Evolutionary conservation across 2,888 invertebrate genomes (phyloP).

Genomic region (Cylloceria caligata): DNA sequence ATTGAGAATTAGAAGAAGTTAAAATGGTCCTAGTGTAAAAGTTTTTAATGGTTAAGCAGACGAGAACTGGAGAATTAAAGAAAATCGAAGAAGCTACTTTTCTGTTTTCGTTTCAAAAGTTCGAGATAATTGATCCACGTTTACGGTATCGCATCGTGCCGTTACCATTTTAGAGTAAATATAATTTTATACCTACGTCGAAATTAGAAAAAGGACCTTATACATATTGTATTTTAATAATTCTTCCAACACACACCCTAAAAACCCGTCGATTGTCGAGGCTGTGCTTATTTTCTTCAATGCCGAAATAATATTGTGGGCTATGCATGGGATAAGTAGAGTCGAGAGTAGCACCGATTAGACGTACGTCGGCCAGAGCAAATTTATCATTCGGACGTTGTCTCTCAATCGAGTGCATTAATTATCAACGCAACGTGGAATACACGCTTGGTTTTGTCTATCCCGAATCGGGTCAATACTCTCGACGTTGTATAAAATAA

Average conservation of each 20-base stretch:
- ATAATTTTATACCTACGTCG: slow-evolving; percentile 75
- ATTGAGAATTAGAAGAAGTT: slow-evolving; percentile 25
- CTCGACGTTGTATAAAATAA: slow-evolving; percentile 39
- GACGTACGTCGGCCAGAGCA: slow-evolving; percentile 42
- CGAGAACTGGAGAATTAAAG: slow-evolving; percentile 5
- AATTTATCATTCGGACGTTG: slow-evolving; percentile 3
- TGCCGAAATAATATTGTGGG: slow-evolving; percentile 9
- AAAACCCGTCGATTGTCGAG: slow-evolving; percentile 76
- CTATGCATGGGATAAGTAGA: background rate
- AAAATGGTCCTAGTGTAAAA: slow-evolving; percentile 36
- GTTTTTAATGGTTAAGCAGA: slow-evolving; percentile 9
- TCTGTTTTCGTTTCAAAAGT: slow-evolving; percentile 8
- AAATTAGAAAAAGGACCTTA: slow-evolving; percentile 58
- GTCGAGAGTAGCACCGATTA: slow-evolving; percentile 41
- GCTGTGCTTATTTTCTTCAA: slow-evolving; percentile 75
- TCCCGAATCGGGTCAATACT: slow-evolving; percentile 13
- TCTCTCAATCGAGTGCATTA: slow-evolving; percentile 18
- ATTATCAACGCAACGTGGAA: slow-evolving; percentile 52
- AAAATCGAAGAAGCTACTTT: background rate
- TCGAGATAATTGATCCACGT: slow-evolving; percentile 23
- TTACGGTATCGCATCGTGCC: slow-evolving; percentile 62
- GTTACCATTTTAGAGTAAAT: slow-evolving; percentile 70
- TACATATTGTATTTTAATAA: slow-evolving; percentile 75
- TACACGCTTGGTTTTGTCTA: slow-evolving; percentile 53
- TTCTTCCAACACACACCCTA: slow-evolving; percentile 68